Conservation (phyloP, 2,797 vertebrate genomes). For the Bradypodion pumilum region DNA sequence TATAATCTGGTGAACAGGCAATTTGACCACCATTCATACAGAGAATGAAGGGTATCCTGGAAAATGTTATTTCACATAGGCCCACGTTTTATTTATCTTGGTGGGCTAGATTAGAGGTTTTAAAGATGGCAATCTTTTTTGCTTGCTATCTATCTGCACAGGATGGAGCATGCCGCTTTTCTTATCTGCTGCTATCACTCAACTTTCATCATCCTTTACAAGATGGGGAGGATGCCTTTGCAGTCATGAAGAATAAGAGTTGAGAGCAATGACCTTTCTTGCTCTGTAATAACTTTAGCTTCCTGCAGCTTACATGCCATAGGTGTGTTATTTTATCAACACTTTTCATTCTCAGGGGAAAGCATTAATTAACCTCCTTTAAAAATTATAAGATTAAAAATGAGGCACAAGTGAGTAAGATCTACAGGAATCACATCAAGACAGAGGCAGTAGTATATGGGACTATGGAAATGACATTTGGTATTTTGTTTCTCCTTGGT, state of each 20-base stretch:
- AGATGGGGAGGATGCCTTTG: background rate
- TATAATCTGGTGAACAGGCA: slow-evolving; percentile 51
- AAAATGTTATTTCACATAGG: slow-evolving; percentile 50
- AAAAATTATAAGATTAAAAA: slow-evolving; percentile 25
- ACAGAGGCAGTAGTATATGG: background rate
- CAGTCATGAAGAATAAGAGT: slow-evolving; percentile 10
- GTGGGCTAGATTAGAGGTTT: slow-evolving; percentile 57
- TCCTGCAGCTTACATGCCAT: accelerated
- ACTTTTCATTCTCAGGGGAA: background rate
- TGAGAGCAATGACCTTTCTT: background rate
- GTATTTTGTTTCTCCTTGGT: background rate
- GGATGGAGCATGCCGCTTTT: slow-evolving; percentile 40
- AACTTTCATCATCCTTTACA: slow-evolving; percentile 31
- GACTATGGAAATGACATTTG: background rate
- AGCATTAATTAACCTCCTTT: background rate
- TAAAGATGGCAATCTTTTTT: slow-evolving; percentile 52
- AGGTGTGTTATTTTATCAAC: background rate
- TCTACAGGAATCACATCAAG: background rate
- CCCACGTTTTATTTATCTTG: slow-evolving; percentile 50
- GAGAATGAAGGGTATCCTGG: slow-evolving; percentile 47
- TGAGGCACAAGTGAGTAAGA: background rate
- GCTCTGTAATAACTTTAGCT: slow-evolving; percentile 2
- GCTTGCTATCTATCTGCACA: slow-evolving; percentile 27
- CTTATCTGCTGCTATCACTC: slow-evolving; percentile 55
- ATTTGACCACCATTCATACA: slow-evolving; percentile 50